Percentiles rank a stretch among this genome's conserved stretches.
Evolutionary conservation across 2,113 vertebrate species (phyloP).

Genomic region (Donacobius atricapilla): DNA sequence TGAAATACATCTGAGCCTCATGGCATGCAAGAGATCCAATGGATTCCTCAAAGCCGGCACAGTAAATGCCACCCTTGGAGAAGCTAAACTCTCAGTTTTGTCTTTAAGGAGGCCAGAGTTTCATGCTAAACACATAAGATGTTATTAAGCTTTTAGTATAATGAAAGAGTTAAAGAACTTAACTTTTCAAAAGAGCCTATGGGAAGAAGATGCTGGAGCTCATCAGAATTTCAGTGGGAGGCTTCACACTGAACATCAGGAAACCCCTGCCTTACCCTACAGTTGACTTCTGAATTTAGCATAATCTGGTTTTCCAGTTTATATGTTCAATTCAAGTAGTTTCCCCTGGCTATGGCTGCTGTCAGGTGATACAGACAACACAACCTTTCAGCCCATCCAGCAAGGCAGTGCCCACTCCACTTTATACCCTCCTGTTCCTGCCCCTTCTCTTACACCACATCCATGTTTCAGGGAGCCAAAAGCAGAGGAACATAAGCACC

Average conservation of each 20-base stretch:
- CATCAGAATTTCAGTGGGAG: neutral
- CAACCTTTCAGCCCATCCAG: neutral
- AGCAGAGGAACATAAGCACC: neutral
- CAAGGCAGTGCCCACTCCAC: neutral
- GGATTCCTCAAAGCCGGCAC: neutral
- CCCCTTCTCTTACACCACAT: neutral
- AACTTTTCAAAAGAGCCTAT: neutral
- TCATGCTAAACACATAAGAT: neutral
- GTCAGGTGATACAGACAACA: neutral
- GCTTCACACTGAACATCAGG: neutral
- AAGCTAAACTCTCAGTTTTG: neutral
- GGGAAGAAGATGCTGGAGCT: neutral
- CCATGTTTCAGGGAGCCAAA: neutral
- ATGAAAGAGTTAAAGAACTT: constrained; percentile 17
- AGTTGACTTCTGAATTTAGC: neutral
- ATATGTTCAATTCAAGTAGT: neutral
- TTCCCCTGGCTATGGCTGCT: neutral
- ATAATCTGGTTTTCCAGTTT: neutral
- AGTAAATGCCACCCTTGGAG: neutral
- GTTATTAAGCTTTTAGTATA: constrained; percentile 36
- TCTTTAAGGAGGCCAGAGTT: neutral
- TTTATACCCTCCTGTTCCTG: fast-evolving
- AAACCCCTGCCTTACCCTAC: neutral
- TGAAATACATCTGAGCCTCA: constrained; percentile 11
- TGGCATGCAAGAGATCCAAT: neutral